phyloP scores from a whole-genome alignment of 2,797 vertebrate species.

The Melanogrammus aeglefinus region DNA sequence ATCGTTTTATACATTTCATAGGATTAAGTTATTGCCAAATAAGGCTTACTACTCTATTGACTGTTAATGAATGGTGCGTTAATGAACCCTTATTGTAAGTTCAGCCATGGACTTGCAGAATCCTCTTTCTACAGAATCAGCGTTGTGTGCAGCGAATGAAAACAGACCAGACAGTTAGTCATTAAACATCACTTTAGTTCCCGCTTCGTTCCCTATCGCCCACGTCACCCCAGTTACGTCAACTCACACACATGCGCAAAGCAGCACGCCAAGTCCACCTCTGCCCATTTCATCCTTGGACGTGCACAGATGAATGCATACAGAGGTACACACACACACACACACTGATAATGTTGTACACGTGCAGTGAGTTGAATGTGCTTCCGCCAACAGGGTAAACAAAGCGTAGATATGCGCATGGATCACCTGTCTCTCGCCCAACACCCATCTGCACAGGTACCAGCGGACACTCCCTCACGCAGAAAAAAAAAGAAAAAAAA shows the following conservation, averaged over 20 bases:
- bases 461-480: conserved; percentile 31
- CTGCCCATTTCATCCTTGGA: conserved; percentile 34
- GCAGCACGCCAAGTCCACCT: conserved; percentile 33
- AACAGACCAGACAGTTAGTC: conserved; percentile 24
- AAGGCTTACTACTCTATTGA: not conserved
- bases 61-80: not conserved
- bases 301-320: conserved; percentile 19
- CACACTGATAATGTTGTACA: conserved; percentile 45
- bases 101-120: not conserved
- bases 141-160: conserved; percentile 19
- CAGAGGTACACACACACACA: conserved; percentile 40
- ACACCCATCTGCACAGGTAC: conserved; percentile 56
- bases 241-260: conserved; percentile 31
- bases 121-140: not conserved
- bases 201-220: not conserved
- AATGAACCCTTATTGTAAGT: not conserved
- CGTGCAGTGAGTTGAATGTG: conserved; percentile 52
- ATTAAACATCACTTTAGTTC: conserved; percentile 43
- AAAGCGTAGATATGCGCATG: conserved; percentile 60
- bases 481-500: not conserved
- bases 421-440: conserved; percentile 53
- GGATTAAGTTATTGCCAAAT: not conserved
- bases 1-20: not conserved
- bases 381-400: conserved; percentile 63
- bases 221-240: conserved; percentile 26